phyloP scores from a whole-genome alignment of 1,140 invertebrate species.

The Cydia splendana region DNA sequence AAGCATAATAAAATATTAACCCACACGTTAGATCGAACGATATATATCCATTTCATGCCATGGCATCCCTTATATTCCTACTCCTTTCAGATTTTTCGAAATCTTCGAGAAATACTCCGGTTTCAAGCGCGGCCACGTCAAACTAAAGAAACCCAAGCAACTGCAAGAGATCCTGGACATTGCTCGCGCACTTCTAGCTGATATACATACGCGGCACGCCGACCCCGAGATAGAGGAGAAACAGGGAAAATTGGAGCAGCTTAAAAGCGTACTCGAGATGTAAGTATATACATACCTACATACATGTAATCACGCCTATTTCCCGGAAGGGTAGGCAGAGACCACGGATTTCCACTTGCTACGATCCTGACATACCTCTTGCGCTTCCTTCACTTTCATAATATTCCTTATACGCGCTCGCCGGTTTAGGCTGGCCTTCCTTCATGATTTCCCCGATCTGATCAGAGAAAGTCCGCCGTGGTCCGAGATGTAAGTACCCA shows the following conservation, averaged over 20 bases:
- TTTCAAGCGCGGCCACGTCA: slow-evolving; percentile 96
- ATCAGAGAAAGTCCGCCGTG: too few relatives aligned
- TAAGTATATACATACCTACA: slow-evolving; percentile 66
- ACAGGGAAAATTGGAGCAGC: slow-evolving; percentile 97
- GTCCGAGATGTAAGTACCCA: too few relatives aligned
- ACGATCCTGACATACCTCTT: too few relatives aligned
- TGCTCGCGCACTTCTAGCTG: slow-evolving; percentile 91
- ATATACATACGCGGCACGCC: slow-evolving; percentile 91
- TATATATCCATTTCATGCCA: too few relatives aligned
- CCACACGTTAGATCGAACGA: background rate
- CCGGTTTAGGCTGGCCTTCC: too few relatives aligned
- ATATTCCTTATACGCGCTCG: too few relatives aligned
- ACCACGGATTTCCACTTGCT: too few relatives aligned
- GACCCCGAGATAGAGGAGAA: slow-evolving; percentile 98
- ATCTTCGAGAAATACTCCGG: slow-evolving; percentile 99
- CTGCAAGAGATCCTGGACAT: slow-evolving; percentile 98
- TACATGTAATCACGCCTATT: too few relatives aligned
- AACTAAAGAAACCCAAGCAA: slow-evolving; percentile 98
- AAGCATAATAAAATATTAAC: background rate
- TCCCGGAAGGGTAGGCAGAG: too few relatives aligned
- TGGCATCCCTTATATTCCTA: background rate
- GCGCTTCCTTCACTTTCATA: too few relatives aligned
- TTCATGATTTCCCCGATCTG: too few relatives aligned
- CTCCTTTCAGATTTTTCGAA: slow-evolving; percentile 94
- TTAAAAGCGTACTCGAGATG: slow-evolving; percentile 99